A percentile compares a stretch with the other conserved stretches of the same genome.
Conservation (phyloP, 2,797 vertebrate genomes). For the Eospalax fontanierii region DNA sequence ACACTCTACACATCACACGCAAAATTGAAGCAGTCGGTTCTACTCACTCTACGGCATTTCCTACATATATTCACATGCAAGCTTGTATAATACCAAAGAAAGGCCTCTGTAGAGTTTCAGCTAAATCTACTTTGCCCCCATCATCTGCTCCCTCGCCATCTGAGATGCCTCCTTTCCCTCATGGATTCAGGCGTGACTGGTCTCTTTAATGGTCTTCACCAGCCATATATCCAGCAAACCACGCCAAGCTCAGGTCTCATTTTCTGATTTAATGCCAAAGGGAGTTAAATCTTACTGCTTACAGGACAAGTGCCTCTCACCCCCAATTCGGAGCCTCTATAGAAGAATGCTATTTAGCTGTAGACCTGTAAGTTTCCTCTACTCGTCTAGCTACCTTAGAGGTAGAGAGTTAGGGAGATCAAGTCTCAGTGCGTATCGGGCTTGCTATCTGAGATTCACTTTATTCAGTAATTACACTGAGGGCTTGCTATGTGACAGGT, state of each 20-base stretch:
- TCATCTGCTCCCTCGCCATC: background rate
- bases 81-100: background rate
- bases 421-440: background rate
- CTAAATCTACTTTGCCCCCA: background rate
- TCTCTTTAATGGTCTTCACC: background rate
- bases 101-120: background rate
- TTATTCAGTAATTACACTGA: background rate
- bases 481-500: background rate
- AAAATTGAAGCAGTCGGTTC: constrained; percentile 58
- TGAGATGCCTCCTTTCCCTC: background rate
- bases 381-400: background rate
- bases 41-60: constrained; percentile 5
- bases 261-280: constrained; percentile 17
- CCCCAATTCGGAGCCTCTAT: background rate
- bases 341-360: background rate
- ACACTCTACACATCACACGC: constrained; percentile 71
- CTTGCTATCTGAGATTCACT: background rate
- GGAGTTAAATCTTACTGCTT: background rate
- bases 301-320: background rate
- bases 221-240: background rate
- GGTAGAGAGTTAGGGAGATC: background rate
- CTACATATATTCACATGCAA: background rate
- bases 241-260: background rate
- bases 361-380: background rate
- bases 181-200: background rate